phyloP scores from a whole-genome alignment of 2,888 invertebrate species.

The Erebia ligea region DNA sequence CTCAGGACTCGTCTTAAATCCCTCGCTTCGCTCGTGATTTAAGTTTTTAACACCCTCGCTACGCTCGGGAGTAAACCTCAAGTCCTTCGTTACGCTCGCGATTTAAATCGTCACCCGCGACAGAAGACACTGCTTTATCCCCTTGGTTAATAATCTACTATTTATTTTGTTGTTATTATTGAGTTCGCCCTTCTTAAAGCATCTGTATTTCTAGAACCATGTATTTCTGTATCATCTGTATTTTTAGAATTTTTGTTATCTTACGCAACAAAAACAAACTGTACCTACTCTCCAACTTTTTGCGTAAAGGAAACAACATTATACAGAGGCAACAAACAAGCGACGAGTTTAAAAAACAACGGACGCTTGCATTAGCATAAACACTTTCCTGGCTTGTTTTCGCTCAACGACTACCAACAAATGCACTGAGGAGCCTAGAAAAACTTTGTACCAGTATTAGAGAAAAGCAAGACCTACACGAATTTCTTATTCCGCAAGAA shows the following conservation, averaged over 20 bases:
- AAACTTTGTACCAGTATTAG: neutral
- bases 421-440: neutral
- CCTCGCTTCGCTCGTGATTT: too few species aligned
- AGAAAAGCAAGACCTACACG: neutral
- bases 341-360: conserved; percentile 13
- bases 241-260: neutral
- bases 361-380: conserved; percentile 12
- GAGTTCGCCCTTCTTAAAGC: too few species aligned
- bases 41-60: too few species aligned
- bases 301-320: conserved; percentile 18
- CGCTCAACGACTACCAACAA: conserved; percentile 3
- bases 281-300: neutral
- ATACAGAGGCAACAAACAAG: conserved; percentile 19
- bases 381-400: conserved; percentile 15
- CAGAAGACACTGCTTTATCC: too few species aligned
- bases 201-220: too few species aligned
- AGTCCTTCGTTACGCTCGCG: too few species aligned
- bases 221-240: too few species aligned
- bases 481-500: neutral
- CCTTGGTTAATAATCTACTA: too few species aligned
- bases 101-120: too few species aligned
- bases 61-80: too few species aligned
- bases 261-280: conserved; percentile 6
- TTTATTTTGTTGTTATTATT: too few species aligned
- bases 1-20: too few species aligned